phyloP scores from a whole-genome alignment of 2,113 vertebrate genomes.

The Machaerirhynchus nigripectus region DNA sequence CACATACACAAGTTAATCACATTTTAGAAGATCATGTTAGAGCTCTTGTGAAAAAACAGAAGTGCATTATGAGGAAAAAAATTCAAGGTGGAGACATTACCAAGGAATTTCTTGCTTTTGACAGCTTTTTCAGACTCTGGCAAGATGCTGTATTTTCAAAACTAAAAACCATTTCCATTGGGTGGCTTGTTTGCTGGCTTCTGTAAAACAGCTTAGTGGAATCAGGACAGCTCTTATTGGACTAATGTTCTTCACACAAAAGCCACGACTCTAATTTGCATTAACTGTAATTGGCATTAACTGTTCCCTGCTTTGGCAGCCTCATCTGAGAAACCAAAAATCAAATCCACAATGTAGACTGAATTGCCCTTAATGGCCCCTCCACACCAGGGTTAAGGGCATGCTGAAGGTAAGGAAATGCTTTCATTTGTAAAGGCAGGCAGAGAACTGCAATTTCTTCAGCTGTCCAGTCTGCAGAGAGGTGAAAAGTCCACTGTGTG shows the following conservation, averaged over 20 bases:
- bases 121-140: slow-evolving; percentile 41
- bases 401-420: not conserved
- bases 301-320: not conserved
- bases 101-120: slow-evolving; percentile 39
- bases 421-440: not conserved
- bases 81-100: slow-evolving; percentile 50
- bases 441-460: not conserved
- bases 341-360: not conserved
- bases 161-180: not conserved
- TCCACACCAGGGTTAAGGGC: not conserved
- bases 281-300: slow-evolving; percentile 35
- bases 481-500: not conserved
- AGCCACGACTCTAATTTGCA: slow-evolving; percentile 2
- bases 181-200: not conserved
- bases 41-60: slow-evolving; percentile 48
- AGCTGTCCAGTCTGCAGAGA: not conserved
- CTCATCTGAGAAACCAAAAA: not conserved
- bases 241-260: slow-evolving; percentile 24
- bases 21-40: slow-evolving; percentile 51
- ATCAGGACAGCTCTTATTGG: not conserved
- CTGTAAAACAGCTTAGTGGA: not conserved
- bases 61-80: slow-evolving; percentile 9
- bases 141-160: slow-evolving; percentile 34
- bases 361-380: not conserved
- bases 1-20: slow-evolving; percentile 26